Percentiles rank a stretch among this genome's conserved stretches.
Evolutionary conservation across 2,888 invertebrate genomes (phyloP).

Genomic region (Cistogaster globosa): DNA sequence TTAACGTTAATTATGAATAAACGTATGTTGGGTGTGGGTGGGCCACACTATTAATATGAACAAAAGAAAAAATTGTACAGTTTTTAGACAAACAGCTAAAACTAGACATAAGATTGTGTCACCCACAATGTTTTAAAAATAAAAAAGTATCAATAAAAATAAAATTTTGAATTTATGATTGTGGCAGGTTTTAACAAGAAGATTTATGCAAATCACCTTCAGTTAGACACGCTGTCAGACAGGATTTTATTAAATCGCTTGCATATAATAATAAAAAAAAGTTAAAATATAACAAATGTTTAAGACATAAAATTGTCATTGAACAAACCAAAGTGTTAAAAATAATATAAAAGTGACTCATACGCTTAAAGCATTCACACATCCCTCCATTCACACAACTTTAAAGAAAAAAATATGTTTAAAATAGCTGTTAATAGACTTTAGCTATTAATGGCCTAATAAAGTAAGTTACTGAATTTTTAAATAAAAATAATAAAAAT

Average conservation of each 20-base stretch:
- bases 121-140: not conserved
- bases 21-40: conserved; percentile 63
- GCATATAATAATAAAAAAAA: not conserved
- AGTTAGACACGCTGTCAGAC: conserved; percentile 22
- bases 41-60: conserved; percentile 33
- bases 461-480: conserved; percentile 34
- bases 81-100: conserved; percentile 1
- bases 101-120: conserved; percentile 21
- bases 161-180: conserved; percentile 43
- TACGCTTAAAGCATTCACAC: not conserved
- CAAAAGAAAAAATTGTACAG: not conserved
- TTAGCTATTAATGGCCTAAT: conserved; percentile 31
- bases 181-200: conserved; percentile 53
- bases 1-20: conserved; percentile 59
- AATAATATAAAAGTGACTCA: conserved; percentile 59
- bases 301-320: conserved; percentile 59
- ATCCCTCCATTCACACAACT: not conserved
- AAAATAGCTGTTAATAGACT: conserved; percentile 22
- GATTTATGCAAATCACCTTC: conserved; percentile 59
- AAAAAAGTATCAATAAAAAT: not conserved
- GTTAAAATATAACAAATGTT: too few species aligned
- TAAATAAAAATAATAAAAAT: not conserved
- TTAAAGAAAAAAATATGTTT: not conserved
- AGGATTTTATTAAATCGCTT: not conserved
- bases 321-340: conserved; percentile 44